Evolutionary conservation across 2,113 vertebrate genomes (phyloP), one percentile per base, ranked within the genome.

Genomic region (Crotalus helleri): DNA sequence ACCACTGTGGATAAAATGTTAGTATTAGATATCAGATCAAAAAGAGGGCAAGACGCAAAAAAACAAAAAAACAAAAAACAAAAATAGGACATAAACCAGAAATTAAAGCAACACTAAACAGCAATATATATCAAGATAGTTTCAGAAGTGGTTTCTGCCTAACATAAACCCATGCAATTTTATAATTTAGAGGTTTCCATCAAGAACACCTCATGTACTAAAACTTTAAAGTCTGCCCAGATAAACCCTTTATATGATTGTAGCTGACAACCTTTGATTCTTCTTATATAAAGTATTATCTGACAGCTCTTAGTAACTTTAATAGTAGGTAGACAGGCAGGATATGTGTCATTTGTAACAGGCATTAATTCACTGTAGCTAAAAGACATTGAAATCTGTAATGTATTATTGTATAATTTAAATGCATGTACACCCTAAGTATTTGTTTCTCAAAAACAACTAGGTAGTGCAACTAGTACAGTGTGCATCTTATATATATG

Each of bases 21-120:
- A 44, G 92, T 1, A 64, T 11, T 94, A 92, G 94, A 94, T 93
- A 96, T 94, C 92, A 94, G 93, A 94, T 92, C 58, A 95, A 92
- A 95, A 64, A 89, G 93, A 93, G 57, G 88, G 90, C 61, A 92
- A 93, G 93, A 95, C 69, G 44, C 24, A 94, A 93, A 95, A 74
- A 94, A 93, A n/a, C n/a, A n/a, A n/a, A n/a, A n/a, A n/a, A n/a
- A n/a, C n/a, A n/a, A n/a, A n/a, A n/a, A n/a, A n/a, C n/a, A n/a
- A 1, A 55, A 95, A 21, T 90, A 88, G 64, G n/a, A 93, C 69
- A 90, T 90, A 95, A 93, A 85, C 90, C 49, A 92, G 90, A 74
- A 85, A 86, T 93, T 74, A 91, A 92, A 92, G 44, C 59, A 93
- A 2, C 51, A 94, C 33, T 87, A 90, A 44, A 64, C 92, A 19